These are phyloP conservation scores for Odobenus rosmarus DNA, from an alignment of 2,113 vertebrate genomes.

Conservation along the genomic window DNA sequence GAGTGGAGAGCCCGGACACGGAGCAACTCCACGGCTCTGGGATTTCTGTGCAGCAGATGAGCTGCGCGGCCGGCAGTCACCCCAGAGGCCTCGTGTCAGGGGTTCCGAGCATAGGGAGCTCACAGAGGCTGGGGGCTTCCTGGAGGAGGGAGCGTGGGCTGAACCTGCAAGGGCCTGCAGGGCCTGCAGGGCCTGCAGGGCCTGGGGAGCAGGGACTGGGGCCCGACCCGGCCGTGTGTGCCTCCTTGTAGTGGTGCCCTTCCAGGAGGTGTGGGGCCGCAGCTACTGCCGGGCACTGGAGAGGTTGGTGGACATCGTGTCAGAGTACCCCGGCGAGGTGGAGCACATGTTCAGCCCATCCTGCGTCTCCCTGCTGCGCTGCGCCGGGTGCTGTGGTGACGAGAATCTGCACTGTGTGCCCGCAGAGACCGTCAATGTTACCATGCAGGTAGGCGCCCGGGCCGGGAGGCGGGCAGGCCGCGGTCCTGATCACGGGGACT, in stretches of 20 bases:
- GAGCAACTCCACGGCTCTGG: neutral
- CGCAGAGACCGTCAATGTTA: slow-evolving; percentile 88
- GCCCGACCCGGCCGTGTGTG: neutral
- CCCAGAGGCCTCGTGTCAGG: neutral
- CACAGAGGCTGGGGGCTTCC: neutral
- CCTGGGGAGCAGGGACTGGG: neutral
- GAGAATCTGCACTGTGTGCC: slow-evolving; percentile 94
- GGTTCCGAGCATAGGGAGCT: neutral
- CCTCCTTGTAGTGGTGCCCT: slow-evolving; percentile 89
- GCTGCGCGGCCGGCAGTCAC: neutral
- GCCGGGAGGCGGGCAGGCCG: neutral
- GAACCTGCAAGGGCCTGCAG: neutral
- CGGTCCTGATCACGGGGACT: neutral
- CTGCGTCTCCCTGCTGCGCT: slow-evolving; percentile 94
- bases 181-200: neutral
- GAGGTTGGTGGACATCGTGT: slow-evolving; percentile 92
- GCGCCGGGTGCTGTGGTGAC: slow-evolving; percentile 94
- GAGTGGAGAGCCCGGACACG: neutral
- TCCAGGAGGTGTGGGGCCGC: slow-evolving; percentile 95
- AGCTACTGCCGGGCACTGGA: slow-evolving; percentile 95
- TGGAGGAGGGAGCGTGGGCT: neutral
- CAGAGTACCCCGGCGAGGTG: slow-evolving; percentile 93
- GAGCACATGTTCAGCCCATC: slow-evolving; percentile 95
- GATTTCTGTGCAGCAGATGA: neutral
- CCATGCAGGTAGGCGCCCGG: slow-evolving; percentile 91